Evolutionary conservation across 2,113 vertebrate genomes (phyloP).

Genomic region (Pachyramphus minor): DNA sequence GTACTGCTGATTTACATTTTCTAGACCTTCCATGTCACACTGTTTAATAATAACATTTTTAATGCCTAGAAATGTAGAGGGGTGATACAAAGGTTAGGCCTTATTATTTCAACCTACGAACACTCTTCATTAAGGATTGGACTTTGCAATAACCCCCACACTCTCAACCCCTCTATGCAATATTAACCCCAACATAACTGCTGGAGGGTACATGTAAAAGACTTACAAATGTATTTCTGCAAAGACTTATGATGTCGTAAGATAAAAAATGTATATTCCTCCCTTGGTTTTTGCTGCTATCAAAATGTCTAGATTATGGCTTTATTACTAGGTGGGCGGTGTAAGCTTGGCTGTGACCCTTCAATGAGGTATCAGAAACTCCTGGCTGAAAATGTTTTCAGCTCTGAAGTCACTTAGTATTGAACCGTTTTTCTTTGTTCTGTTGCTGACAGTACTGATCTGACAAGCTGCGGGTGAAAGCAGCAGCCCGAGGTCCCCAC

Average conservation of each 20-base stretch:
- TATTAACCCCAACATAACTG: not conserved
- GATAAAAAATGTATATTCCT: not conserved
- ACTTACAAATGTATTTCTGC: not conserved
- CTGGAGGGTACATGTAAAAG: not conserved
- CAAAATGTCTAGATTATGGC: not conserved
- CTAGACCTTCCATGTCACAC: not conserved
- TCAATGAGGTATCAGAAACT: not conserved
- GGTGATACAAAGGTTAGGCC: not conserved
- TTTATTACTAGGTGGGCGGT: accelerated
- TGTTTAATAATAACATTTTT: not conserved
- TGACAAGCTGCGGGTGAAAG: not conserved
- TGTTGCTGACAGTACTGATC: not conserved
- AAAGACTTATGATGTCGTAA: not conserved
- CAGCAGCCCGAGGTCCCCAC: not conserved
- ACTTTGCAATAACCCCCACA: not conserved
- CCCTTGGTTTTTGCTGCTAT: not conserved
- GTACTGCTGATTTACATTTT: not conserved
- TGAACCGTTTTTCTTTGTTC: not conserved
- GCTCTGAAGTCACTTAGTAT: not conserved
- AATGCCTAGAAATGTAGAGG: not conserved
- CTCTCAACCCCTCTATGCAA: not conserved
- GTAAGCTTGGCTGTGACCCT: not conserved
- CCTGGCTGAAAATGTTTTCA: not conserved
- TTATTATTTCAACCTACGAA: not conserved
- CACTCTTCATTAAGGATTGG: not conserved